Evolutionary conservation across 1,140 invertebrate genomes (phyloP).

Genomic region (Anastrepha ludens): DNA sequence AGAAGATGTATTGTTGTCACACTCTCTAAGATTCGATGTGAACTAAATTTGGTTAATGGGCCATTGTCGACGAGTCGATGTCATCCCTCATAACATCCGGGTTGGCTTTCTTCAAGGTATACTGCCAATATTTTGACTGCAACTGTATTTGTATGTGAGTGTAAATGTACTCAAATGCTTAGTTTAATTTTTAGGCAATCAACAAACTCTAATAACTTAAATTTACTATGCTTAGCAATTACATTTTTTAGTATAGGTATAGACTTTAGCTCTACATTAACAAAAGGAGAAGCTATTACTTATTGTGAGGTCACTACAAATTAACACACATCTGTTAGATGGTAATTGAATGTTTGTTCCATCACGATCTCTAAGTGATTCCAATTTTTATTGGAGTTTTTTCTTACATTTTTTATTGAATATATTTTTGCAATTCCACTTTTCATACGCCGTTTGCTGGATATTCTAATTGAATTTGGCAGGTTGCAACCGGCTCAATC

Average conservation of each 20-base stretch:
- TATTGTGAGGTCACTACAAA: not conserved
- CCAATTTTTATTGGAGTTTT: not conserved
- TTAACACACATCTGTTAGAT: slow-evolving; percentile 8
- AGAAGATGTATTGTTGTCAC: too few relatives aligned
- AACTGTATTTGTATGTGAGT: too few relatives aligned
- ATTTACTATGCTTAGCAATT: not conserved
- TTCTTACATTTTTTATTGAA: not conserved
- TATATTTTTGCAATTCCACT: not conserved
- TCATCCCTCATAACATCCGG: too few relatives aligned
- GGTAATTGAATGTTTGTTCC: not conserved
- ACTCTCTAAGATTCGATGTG: too few relatives aligned
- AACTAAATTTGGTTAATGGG: too few relatives aligned
- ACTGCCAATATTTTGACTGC: too few relatives aligned
- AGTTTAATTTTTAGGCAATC: not conserved
- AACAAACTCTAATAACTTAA: not conserved
- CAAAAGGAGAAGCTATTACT: not conserved
- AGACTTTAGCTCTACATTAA: not conserved
- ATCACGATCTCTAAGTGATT: not conserved
- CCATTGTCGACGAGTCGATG: too few relatives aligned
- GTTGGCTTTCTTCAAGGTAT: too few relatives aligned
- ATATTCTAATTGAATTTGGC: slow-evolving; percentile 31
- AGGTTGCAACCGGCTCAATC: slow-evolving; percentile 50
- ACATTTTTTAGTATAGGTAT: not conserved
- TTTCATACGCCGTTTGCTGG: not conserved
- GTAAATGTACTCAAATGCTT: not conserved